These are phyloP conservation scores for Temnothorax rugatulus DNA, from an alignment of 2,888 invertebrate genomes.

Conservation along the genomic window DNA sequence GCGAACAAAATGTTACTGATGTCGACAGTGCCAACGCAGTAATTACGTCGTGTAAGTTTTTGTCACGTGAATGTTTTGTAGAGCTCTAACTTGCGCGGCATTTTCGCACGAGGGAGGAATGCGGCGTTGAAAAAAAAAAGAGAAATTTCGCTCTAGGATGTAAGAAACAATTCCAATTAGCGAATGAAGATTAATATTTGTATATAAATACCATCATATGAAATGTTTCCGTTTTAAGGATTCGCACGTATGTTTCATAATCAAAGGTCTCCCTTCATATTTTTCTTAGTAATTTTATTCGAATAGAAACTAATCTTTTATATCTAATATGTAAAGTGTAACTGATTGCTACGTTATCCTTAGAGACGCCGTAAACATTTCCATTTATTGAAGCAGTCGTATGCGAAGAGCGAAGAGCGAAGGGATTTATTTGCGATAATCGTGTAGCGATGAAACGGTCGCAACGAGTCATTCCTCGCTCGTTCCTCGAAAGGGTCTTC, in stretches of 20 bases:
- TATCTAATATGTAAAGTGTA: conserved; percentile 5
- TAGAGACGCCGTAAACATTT: conserved; percentile 2
- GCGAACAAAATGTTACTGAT: background rate
- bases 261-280: background rate
- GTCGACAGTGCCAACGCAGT: background rate
- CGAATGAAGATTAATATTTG: conserved; percentile 10
- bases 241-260: background rate
- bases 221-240: background rate
- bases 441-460: background rate
- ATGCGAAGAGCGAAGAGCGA: background rate
- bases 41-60: conserved; percentile 16
- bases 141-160: background rate
- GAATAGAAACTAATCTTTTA: background rate
- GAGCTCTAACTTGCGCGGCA: background rate
- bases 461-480: conserved; percentile 19
- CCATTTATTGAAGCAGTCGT: background rate
- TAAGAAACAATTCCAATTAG: background rate
- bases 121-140: background rate
- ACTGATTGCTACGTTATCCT: background rate
- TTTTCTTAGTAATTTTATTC: conserved; percentile 11
- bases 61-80: conserved; percentile 9
- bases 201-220: background rate
- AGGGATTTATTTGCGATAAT: conserved; percentile 2
- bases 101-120: conserved; percentile 36
- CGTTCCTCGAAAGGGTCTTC: conserved; percentile 17